Evolutionary conservation across 2,888 invertebrate species (phyloP).

Genomic region (Philereme transversata): DNA sequence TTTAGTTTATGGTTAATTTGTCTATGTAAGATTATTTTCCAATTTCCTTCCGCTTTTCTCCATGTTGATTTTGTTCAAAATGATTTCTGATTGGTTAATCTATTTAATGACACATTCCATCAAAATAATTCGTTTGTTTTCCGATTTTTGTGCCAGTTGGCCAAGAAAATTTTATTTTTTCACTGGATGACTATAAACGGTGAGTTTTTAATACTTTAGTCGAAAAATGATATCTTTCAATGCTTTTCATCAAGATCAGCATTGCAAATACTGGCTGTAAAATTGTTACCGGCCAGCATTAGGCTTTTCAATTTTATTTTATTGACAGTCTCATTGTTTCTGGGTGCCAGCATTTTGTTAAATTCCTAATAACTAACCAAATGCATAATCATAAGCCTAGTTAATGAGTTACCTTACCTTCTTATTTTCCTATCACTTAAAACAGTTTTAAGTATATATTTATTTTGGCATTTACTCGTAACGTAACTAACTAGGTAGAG

Average conservation of each 20-base stretch:
- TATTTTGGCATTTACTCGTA: no score
- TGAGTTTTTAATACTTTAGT: conserved; percentile 37
- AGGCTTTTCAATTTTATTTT: conserved; percentile 42
- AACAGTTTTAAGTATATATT: no score
- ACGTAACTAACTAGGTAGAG: no score
- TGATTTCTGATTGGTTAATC: conserved; percentile 59
- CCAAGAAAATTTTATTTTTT: conserved; percentile 49
- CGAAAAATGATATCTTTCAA: conserved; percentile 32
- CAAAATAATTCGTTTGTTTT: conserved; percentile 65
- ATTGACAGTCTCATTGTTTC: conserved; percentile 52
- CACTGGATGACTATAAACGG: conserved; percentile 37
- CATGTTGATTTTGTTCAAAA: conserved; percentile 2
- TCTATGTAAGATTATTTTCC: conserved; percentile 16
- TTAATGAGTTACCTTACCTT: background rate
- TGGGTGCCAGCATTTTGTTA: conserved; percentile 11
- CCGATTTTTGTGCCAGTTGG: conserved; percentile 66
- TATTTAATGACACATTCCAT: conserved; percentile 50
- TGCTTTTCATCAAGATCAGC: conserved; percentile 4
- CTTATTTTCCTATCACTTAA: background rate
- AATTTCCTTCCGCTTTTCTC: conserved; percentile 22
- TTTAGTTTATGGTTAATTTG: background rate
- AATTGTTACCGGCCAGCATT: conserved; percentile 38
- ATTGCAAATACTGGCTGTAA: conserved; percentile 20
- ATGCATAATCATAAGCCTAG: background rate
- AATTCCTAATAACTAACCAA: background rate